Evolutionary conservation across 92 coral and sea anemone genomes (phyloP), one percentile per base, ranked within the genome.

Genomic region (Epizoanthus illoricatus): DNA sequence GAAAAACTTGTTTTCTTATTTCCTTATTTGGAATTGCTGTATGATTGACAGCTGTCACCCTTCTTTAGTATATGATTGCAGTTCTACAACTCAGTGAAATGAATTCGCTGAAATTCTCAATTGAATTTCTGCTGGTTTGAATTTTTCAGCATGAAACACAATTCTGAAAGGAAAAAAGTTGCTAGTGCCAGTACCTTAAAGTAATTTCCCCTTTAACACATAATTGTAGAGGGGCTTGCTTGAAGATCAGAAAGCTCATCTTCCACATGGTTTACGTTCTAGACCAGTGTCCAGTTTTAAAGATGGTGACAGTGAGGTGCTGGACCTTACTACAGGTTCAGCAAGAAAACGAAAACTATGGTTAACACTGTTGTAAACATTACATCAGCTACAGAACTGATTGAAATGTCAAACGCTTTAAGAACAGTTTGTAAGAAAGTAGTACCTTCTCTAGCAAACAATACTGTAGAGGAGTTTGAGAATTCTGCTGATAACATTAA

Each of bases 251-350:
- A 84, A 84, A 66, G 84, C 60, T 59, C 87, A 75, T 84, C 87
- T 84, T 24, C 87, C 84, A 75, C 81, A 66, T 61, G 81, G 86
- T 57, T 72, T 81, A 73, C 73, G 59, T 74, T 28, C 33, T 28
- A 28, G 1, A 28, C 33, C 33, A 28, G 33, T 28, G 59, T 5
- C 89, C 71, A 65, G 76, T 71, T 85, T 85, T 79, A 85, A 88
- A 85, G 75, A 88, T 86, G 87, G 87, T 75, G 86, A 80, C 83
- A 89, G 89, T 85, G 92, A 89, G n/a, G n/a, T n/a, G n/a, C n/a
- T n/a, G 79, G 76, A 85, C 89, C 87, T 89, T 65, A 89, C 89
- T 49, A 57, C 85, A 74, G 86, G 92, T 76, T 9, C 88, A 80
- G 86, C 81, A 71, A 80, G 89, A 73, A 89, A 89, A 69, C 80